Conservation (phyloP, 2,113 vertebrate genomes). For the Melanerpes aurifrons region DNA sequence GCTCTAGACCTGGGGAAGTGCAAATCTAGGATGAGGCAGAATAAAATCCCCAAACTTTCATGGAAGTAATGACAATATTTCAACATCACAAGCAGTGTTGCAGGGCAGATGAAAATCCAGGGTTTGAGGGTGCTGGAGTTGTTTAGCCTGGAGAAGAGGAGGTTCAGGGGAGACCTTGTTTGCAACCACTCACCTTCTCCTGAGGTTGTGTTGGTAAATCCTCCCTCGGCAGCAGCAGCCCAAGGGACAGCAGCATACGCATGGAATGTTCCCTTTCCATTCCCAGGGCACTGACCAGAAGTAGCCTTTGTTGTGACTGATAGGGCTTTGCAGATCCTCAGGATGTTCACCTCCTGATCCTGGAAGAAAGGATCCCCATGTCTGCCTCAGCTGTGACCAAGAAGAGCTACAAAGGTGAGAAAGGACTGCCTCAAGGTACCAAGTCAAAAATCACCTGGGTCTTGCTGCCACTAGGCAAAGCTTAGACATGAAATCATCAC, state of each 20-base stretch:
- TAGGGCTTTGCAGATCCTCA: background rate
- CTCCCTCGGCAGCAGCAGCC: background rate
- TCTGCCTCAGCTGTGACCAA: background rate
- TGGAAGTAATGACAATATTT: background rate
- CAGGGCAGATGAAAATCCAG: background rate
- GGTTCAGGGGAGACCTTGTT: too few relatives aligned
- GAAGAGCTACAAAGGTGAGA: background rate
- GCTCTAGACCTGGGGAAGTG: background rate
- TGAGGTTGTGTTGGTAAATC: too few relatives aligned
- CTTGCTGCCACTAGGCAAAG: background rate
- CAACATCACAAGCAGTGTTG: background rate
- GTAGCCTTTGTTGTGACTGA: background rate
- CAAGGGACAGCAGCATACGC: background rate
- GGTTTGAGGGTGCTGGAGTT: background rate
- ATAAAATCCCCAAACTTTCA: background rate
- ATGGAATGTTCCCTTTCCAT: background rate
- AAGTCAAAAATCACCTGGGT: background rate
- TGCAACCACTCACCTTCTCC: background rate
- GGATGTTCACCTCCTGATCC: background rate
- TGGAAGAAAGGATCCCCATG: background rate
- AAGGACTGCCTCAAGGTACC: background rate
- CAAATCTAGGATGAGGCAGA: background rate
- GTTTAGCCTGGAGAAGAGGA: too few relatives aligned
- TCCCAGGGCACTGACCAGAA: background rate
- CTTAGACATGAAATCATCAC: rapidly evolving